Percentiles rank a stretch among this genome's conserved stretches.
These are phyloP conservation scores for Liparis tanakae DNA, from an alignment of 2,797 vertebrate species.

Conservation along the genomic window DNA sequence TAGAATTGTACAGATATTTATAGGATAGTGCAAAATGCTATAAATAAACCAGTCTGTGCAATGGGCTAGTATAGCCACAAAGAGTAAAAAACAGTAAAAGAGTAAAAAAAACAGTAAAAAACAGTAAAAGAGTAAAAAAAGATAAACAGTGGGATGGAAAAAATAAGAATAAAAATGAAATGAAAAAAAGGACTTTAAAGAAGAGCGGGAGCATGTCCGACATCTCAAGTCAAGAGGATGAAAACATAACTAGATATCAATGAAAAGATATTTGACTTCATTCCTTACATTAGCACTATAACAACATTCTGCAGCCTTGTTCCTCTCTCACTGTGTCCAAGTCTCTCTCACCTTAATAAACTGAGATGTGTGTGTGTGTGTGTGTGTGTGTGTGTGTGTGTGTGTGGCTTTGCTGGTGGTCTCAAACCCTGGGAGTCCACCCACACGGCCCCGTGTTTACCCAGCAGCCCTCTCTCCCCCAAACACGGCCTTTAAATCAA, in stretches of 20 bases:
- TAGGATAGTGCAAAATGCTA: too few species aligned
- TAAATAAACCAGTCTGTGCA: too few species aligned
- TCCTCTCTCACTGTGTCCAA: not conserved
- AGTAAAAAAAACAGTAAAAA: too few species aligned
- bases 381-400: slow-evolving; percentile 15
- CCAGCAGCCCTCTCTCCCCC: slow-evolving; percentile 48
- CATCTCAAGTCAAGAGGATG: not conserved
- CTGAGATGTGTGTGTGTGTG: slow-evolving; percentile 7
- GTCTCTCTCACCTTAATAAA: not conserved
- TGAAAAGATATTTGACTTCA: not conserved
- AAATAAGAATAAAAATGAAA: too few species aligned
- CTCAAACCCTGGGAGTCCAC: slow-evolving; percentile 35
- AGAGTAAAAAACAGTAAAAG: too few species aligned
- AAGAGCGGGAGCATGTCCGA: too few species aligned
- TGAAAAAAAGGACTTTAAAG: too few species aligned
- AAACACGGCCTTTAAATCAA: slow-evolving; percentile 58
- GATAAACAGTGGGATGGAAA: too few species aligned
- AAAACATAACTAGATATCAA: too few species aligned
- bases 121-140: too few species aligned
- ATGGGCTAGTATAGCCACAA: too few species aligned
- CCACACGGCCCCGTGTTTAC: slow-evolving; percentile 55
- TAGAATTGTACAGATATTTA: too few species aligned
- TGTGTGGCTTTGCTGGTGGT: slow-evolving; percentile 60
- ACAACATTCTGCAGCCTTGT: not conserved
- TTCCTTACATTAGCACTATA: not conserved